phyloP scores from a whole-genome alignment of 2,888 invertebrate genomes.

The Hypomecis atomaria region DNA sequence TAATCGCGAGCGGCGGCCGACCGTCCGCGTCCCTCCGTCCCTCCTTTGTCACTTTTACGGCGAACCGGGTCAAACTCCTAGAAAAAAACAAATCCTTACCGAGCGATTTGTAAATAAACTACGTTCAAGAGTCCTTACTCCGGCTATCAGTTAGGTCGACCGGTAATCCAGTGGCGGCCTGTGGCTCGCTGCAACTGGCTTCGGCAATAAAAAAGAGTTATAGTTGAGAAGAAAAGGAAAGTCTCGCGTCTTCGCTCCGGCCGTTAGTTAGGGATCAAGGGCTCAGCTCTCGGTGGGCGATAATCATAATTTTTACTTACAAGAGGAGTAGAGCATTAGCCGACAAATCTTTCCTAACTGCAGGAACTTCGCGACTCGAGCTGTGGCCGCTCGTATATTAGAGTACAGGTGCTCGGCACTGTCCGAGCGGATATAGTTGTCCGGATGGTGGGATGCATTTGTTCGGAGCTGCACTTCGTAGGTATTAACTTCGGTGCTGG shows the following conservation, averaged over 20 bases:
- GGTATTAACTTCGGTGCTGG: conserved; percentile 35
- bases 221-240: conserved; percentile 83
- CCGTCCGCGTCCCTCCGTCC: conserved; percentile 37
- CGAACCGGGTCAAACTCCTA: conserved; percentile 44
- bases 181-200: conserved; percentile 47
- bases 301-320: conserved; percentile 86
- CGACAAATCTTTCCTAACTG: conserved; percentile 84
- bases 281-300: conserved; percentile 79
- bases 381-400: conserved; percentile 62
- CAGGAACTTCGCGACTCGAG: conserved; percentile 79
- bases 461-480: conserved; percentile 32
- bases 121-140: conserved; percentile 62
- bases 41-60: conserved; percentile 41
- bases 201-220: conserved; percentile 85
- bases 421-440: conserved; percentile 37
- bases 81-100: conserved; percentile 43
- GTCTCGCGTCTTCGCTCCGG: conserved; percentile 68
- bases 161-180: conserved; percentile 76
- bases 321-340: conserved; percentile 79
- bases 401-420: conserved; percentile 61
- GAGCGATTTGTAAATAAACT: conserved; percentile 62
- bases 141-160: conserved; percentile 68
- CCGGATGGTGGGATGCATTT: conserved; percentile 40
- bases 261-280: conserved; percentile 83
- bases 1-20: conserved; percentile 44